Conservation (phyloP, 2,113 vertebrate genomes). For the Vidua chalybeata region DNA sequence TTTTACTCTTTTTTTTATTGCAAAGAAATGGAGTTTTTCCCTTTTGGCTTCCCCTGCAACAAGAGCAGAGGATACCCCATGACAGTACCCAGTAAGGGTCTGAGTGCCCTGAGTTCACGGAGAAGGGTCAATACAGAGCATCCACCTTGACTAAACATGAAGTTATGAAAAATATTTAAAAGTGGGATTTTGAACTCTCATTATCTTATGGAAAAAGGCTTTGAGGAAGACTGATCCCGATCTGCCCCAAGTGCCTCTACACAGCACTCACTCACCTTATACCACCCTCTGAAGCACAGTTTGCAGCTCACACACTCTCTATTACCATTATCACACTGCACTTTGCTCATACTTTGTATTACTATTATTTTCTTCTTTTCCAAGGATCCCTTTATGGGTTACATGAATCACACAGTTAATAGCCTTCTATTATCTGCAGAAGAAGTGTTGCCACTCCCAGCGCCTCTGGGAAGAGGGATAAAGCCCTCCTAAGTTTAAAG, state of each 20-base stretch:
- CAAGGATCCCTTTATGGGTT: neutral
- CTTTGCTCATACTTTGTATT: neutral
- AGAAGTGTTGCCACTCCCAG: neutral
- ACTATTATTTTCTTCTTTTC: neutral
- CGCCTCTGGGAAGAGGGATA: neutral
- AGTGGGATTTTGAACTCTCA: neutral
- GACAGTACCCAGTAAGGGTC: accelerated
- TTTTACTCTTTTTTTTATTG: neutral
- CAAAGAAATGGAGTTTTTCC: neutral
- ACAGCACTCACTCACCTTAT: neutral
- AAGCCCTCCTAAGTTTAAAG: neutral
- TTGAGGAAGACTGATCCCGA: neutral
- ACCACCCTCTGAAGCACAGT: accelerated
- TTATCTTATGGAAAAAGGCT: neutral
- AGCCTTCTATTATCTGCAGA: neutral
- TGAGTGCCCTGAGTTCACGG: neutral
- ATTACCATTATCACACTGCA: neutral
- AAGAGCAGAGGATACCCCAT: neutral
- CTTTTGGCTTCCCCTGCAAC: neutral
- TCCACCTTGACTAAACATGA: neutral
- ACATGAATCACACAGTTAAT: neutral
- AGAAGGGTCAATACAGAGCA: neutral
- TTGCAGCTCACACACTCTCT: accelerated
- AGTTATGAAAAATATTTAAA: neutral
- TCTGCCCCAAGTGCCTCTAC: neutral